Conservation (phyloP, 2,888 invertebrate genomes). For the Aspidiotus destructor region DNA sequence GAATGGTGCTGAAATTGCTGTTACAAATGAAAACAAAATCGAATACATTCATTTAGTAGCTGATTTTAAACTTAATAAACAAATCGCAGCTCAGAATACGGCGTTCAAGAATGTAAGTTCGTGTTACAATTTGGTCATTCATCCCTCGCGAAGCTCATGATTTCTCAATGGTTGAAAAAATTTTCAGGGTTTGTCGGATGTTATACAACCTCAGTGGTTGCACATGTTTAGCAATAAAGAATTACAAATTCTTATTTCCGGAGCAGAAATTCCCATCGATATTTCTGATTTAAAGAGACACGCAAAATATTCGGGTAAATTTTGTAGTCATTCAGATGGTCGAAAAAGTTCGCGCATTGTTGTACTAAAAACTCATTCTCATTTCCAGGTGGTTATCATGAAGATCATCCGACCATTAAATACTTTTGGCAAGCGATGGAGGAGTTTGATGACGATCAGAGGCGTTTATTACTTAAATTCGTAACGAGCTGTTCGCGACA, state of each 20-base stretch:
- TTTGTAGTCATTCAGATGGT: background rate
- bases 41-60: constrained; percentile 95
- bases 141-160: background rate
- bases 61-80: constrained; percentile 87
- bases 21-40: constrained; percentile 83
- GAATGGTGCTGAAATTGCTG: constrained; percentile 78
- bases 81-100: constrained; percentile 73
- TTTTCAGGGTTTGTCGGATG: constrained; percentile 71
- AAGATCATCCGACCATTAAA: constrained; percentile 71
- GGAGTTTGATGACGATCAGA: constrained; percentile 71
- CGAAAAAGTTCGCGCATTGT: background rate
- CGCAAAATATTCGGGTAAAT: constrained; percentile 73
- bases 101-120: constrained; percentile 57
- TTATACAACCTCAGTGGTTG: constrained; percentile 85
- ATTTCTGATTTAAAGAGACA: constrained; percentile 73
- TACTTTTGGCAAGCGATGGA: constrained; percentile 84
- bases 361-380: background rate
- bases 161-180: constrained; percentile 12
- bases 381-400: constrained; percentile 63
- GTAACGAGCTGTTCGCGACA: constrained; percentile 97
- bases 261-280: constrained; percentile 88
- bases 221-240: constrained; percentile 91
- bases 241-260: constrained; percentile 91
- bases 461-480: constrained; percentile 84
- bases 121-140: background rate